Evolutionary conservation across 2,797 vertebrate genomes (phyloP).

Genomic region (Sebastes oblongus): DNA sequence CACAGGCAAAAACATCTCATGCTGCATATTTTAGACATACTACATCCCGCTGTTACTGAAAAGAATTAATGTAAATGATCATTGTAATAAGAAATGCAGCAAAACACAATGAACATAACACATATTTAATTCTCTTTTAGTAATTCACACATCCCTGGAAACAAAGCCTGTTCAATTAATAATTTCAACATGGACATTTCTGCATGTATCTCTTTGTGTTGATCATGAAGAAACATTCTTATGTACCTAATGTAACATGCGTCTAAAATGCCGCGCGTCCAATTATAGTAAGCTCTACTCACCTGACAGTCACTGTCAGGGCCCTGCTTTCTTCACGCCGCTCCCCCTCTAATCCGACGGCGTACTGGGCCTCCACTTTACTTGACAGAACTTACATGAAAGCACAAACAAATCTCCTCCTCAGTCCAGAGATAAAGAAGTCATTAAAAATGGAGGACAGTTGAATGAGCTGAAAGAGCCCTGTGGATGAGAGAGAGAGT

Average conservation of each 20-base stretch:
- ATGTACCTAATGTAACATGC: slow-evolving; percentile 21
- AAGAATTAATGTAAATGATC: slow-evolving; percentile 56
- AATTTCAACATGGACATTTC: slow-evolving; percentile 25
- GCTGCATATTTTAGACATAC: slow-evolving; percentile 53
- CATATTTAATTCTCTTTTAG: slow-evolving; percentile 42
- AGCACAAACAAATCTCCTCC: slow-evolving; percentile 81
- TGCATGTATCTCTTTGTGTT: slow-evolving; percentile 14
- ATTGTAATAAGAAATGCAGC: slow-evolving; percentile 37
- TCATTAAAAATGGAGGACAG: slow-evolving; percentile 82
- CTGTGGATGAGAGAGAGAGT: slow-evolving; percentile 62
- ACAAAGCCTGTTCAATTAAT: slow-evolving; percentile 43
- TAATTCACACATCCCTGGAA: slow-evolving; percentile 46
- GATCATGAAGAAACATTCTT: slow-evolving; percentile 17
- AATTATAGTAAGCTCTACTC: slow-evolving; percentile 56
- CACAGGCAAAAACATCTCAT: slow-evolving; percentile 47
- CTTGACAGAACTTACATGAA: slow-evolving; percentile 76
- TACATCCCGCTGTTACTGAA: slow-evolving; percentile 25
- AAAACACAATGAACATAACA: slow-evolving; percentile 25
- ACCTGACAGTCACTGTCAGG: slow-evolving; percentile 66
- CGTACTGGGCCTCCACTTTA: slow-evolving; percentile 66
- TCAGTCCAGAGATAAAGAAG: slow-evolving; percentile 81
- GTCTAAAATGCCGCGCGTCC: slow-evolving; percentile 1
- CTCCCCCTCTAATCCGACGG: slow-evolving; percentile 62
- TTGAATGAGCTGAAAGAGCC: slow-evolving; percentile 75
- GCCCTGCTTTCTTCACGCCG: slow-evolving; percentile 45